Percentiles rank a stretch among this genome's conserved stretches.
These are phyloP conservation scores for Galeopsomyia nigrocyanea DNA, from an alignment of 2,888 invertebrate genomes.

Conservation along the genomic window DNA sequence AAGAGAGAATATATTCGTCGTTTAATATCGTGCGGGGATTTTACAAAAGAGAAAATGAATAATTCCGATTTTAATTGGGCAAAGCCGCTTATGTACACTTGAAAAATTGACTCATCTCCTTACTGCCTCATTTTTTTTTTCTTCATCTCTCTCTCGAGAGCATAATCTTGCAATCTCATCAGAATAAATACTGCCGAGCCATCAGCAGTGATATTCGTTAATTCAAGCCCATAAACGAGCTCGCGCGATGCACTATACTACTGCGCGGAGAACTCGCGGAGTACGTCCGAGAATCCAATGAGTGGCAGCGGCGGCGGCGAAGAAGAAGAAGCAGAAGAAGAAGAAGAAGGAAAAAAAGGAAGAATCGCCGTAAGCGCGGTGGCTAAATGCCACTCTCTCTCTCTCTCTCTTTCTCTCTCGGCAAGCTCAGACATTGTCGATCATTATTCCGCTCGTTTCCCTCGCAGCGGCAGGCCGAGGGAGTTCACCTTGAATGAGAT, in stretches of 20 bases:
- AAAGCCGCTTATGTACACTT: no score
- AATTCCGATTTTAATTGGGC: no score
- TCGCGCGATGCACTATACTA: no score
- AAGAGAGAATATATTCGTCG: no score
- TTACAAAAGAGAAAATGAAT: no score
- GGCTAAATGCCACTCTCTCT: slow-evolving; percentile 54
- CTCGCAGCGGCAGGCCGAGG: slow-evolving; percentile 38
- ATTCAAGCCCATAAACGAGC: not conserved
- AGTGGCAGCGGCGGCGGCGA: slow-evolving; percentile 25
- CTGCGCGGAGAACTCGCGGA: slow-evolving; percentile 19
- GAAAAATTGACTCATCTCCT: no score
- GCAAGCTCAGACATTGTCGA: slow-evolving; percentile 55
- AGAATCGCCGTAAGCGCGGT: slow-evolving; percentile 50
- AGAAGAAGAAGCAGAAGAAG: slow-evolving; percentile 45
- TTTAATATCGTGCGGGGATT: no score
- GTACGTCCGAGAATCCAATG: slow-evolving; percentile 43
- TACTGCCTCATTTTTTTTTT: not conserved
- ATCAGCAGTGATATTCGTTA: no score
- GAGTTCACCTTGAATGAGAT: slow-evolving; percentile 52
- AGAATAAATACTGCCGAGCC: no score
- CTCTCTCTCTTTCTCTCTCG: no score
- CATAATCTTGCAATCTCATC: no score
- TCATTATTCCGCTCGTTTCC: slow-evolving; percentile 57
- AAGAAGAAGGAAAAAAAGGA: slow-evolving; percentile 40
- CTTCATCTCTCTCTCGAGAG: not conserved